phyloP scores from a whole-genome alignment of 2,797 vertebrate species.

The Lacerta bilineata region DNA sequence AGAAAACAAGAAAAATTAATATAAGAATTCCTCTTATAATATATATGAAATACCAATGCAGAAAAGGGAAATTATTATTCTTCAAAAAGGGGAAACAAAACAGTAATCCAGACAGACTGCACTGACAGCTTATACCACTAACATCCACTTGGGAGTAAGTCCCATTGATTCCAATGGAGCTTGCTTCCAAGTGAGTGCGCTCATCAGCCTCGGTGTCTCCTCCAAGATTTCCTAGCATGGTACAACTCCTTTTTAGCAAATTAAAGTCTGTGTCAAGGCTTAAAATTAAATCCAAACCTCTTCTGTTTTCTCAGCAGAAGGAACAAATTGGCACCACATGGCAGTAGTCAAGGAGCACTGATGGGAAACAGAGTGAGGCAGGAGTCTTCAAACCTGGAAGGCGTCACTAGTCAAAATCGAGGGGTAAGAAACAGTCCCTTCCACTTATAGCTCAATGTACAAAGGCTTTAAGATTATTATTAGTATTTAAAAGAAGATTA shows the following conservation, averaged over 20 bases:
- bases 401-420: slow-evolving; percentile 75
- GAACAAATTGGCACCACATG: slow-evolving; percentile 84
- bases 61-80: background rate
- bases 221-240: slow-evolving; percentile 80
- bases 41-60: background rate
- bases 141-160: background rate
- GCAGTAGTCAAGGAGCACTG: slow-evolving; percentile 74
- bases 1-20: too few relatives aligned
- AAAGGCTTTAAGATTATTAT: slow-evolving; percentile 70
- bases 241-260: slow-evolving; percentile 81
- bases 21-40: background rate
- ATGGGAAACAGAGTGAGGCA: slow-evolving; percentile 78
- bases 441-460: slow-evolving; percentile 74
- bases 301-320: slow-evolving; percentile 76
- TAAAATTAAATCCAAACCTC: slow-evolving; percentile 81
- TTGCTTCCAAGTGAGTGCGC: background rate
- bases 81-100: slow-evolving; percentile 25
- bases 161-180: slow-evolving; percentile 5
- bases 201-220: slow-evolving; percentile 74
- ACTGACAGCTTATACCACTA: slow-evolving; percentile 70
- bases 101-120: slow-evolving; percentile 66
- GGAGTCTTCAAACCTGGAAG: slow-evolving; percentile 75
- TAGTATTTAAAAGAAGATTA: slow-evolving; percentile 59
- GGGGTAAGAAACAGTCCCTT: slow-evolving; percentile 76
- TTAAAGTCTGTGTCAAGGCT: slow-evolving; percentile 83